Conservation (phyloP, 2,797 vertebrate genomes). For the Chaetodon trifasciatus region DNA sequence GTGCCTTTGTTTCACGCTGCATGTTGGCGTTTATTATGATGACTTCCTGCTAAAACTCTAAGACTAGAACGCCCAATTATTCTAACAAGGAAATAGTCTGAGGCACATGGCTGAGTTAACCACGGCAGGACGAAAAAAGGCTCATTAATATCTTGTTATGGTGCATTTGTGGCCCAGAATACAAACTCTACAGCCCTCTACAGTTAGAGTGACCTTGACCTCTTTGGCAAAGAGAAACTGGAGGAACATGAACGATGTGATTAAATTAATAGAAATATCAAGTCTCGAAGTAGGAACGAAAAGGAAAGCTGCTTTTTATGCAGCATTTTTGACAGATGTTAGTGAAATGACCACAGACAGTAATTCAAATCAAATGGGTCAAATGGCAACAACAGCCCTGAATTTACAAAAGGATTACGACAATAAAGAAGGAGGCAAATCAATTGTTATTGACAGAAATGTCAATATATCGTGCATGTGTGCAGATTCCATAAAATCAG, state of each 20-base stretch:
- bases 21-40: not conserved
- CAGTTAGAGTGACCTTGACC: not conserved
- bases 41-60: not conserved
- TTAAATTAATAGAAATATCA: not conserved
- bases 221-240: not conserved
- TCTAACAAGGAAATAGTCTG: not conserved
- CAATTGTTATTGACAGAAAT: not conserved
- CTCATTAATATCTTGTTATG: not conserved
- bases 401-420: not conserved
- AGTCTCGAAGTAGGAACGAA: not conserved
- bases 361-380: not conserved
- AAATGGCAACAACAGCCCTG: not conserved
- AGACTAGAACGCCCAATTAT: not conserved
- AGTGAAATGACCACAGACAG: not conserved
- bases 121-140: not conserved
- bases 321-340: not conserved
- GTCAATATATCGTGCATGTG: not conserved
- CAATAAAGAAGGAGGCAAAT: not conserved
- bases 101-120: not conserved
- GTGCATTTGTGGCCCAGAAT: not conserved
- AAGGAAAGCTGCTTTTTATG: not conserved
- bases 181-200: not conserved
- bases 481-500: not conserved
- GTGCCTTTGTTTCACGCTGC: not conserved
- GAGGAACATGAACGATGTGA: not conserved